These are phyloP conservation scores for Arctia plantaginis DNA, from an alignment of 2,888 invertebrate species.

Conservation along the genomic window DNA sequence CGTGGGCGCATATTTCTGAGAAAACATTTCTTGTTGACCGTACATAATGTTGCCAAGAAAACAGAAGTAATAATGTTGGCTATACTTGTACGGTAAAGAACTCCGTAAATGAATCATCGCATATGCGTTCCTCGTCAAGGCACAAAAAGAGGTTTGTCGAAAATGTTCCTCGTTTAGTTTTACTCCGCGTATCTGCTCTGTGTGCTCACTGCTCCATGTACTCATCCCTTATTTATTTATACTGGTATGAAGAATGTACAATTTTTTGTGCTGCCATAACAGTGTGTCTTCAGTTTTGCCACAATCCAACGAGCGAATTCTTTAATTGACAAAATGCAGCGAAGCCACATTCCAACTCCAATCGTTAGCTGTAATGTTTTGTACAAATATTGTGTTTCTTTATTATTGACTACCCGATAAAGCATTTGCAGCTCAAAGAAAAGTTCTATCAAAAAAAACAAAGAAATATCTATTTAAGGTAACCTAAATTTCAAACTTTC, in stretches of 20 bases:
- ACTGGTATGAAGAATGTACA: slow-evolving; percentile 82
- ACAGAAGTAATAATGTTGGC: slow-evolving; percentile 85
- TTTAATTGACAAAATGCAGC: slow-evolving; percentile 83
- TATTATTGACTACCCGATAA: background rate
- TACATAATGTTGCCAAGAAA: slow-evolving; percentile 83
- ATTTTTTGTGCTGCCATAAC: slow-evolving; percentile 78
- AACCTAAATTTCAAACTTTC: background rate
- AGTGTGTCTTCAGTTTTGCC: slow-evolving; percentile 71
- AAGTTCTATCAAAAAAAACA: too few relatives aligned
- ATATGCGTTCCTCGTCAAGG: slow-evolving; percentile 82
- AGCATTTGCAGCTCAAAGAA: too few relatives aligned
- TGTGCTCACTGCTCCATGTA: slow-evolving; percentile 67
- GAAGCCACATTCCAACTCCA: slow-evolving; percentile 70
- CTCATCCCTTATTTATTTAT: slow-evolving; percentile 86
- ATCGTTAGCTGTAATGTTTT: slow-evolving; percentile 75
- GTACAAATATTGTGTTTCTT: slow-evolving; percentile 10
- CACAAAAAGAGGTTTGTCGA: slow-evolving; percentile 85
- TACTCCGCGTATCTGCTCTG: slow-evolving; percentile 63
- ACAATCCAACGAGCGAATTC: slow-evolving; percentile 78
- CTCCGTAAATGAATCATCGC: slow-evolving; percentile 85
- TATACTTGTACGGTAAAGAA: slow-evolving; percentile 81
- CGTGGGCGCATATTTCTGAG: slow-evolving; percentile 85
- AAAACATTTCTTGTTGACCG: slow-evolving; percentile 83
- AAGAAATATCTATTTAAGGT: too few relatives aligned
- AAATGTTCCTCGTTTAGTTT: slow-evolving; percentile 80